phyloP scores from a whole-genome alignment of 2,888 invertebrate species.

The Synergus itoensis region DNA sequence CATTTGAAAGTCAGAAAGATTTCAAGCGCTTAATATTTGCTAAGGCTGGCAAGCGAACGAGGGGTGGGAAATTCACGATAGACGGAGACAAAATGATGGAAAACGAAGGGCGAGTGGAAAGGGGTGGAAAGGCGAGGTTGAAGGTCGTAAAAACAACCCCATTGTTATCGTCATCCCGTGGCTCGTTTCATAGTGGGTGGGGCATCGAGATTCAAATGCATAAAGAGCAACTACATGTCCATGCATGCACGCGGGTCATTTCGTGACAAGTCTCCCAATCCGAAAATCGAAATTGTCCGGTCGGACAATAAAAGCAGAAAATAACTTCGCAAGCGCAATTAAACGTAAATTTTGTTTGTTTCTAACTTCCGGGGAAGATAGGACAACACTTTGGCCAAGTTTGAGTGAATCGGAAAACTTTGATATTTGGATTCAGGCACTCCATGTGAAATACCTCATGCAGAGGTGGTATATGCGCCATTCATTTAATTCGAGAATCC shows the following conservation, averaged over 20 bases:
- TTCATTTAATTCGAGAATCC: slow-evolving; percentile 14
- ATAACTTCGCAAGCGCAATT: not conserved
- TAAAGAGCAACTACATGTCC: slow-evolving; percentile 14
- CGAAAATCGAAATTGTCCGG: not conserved
- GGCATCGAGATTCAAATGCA: not conserved
- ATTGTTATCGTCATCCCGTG: slow-evolving; percentile 71
- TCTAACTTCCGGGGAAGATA: not conserved
- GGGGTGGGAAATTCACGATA: slow-evolving; percentile 40
- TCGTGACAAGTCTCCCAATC: not conserved
- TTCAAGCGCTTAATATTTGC: slow-evolving; percentile 74
- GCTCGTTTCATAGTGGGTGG: slow-evolving; percentile 70
- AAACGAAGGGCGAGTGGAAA: slow-evolving; percentile 21
- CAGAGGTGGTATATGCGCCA: too few species aligned
- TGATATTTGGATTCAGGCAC: not conserved
- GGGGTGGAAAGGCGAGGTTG: slow-evolving; percentile 49
- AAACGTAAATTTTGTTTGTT: too few species aligned
- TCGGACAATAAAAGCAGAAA: not conserved
- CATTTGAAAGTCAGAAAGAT: slow-evolving; percentile 65
- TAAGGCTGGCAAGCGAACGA: slow-evolving; percentile 52
- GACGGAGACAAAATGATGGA: slow-evolving; percentile 45
- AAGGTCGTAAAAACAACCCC: slow-evolving; percentile 72
- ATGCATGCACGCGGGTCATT: not conserved
- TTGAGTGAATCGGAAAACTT: not conserved
- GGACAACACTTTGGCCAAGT: not conserved
- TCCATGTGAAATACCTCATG: not conserved